These are phyloP conservation scores for Urocynchramus pylzowi DNA, from an alignment of 2,113 vertebrate genomes.

Conservation along the genomic window DNA sequence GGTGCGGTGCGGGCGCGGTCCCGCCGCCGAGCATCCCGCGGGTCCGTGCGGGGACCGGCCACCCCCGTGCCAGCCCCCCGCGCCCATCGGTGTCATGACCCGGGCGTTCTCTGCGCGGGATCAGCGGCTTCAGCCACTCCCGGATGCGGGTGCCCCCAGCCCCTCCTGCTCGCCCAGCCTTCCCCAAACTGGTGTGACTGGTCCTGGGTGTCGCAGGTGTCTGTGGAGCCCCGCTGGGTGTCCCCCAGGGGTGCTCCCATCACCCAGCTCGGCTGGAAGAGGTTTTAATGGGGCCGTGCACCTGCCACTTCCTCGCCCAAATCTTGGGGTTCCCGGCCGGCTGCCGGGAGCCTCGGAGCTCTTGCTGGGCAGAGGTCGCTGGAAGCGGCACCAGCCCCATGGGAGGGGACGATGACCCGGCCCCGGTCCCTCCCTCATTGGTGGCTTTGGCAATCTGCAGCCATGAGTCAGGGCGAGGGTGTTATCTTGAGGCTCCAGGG, in stretches of 20 bases:
- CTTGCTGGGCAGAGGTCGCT: not conserved
- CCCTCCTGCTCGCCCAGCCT: not conserved
- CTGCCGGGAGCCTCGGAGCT: not conserved
- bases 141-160: not conserved
- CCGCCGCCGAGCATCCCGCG: not conserved
- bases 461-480: not conserved
- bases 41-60: not conserved
- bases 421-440: accelerated
- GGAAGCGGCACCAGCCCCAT: not conserved
- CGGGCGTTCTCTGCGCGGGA: not conserved
- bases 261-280: not conserved
- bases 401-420: not conserved
- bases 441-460: not conserved
- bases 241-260: not conserved
- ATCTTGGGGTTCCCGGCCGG: not conserved
- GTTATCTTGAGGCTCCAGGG: not conserved
- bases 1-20: not conserved
- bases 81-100: not conserved
- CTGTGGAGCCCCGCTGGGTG: not conserved
- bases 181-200: not conserved
- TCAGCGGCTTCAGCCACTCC: not conserved
- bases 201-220: not conserved
- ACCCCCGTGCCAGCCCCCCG: not conserved
- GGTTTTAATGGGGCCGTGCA: not conserved
- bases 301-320: not conserved